Conservation (phyloP, 2,797 vertebrate species). For the Spizella passerina region DNA sequence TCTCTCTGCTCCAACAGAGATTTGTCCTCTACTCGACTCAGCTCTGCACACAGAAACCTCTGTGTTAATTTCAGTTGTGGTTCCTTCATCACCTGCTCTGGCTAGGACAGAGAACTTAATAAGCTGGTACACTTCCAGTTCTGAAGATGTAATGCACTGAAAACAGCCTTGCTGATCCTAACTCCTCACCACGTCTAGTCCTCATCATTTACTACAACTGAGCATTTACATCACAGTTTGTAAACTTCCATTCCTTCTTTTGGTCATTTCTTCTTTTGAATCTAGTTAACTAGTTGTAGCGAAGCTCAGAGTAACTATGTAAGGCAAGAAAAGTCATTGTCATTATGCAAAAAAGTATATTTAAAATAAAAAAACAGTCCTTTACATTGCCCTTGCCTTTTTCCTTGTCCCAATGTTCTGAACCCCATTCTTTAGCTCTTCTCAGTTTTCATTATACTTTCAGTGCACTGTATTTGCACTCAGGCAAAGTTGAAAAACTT, state of each 20-base stretch:
- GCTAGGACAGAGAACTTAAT: background rate
- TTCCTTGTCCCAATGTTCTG: background rate
- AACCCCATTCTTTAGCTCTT: background rate
- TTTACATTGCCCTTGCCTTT: background rate
- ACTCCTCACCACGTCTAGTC: background rate
- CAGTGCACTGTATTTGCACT: background rate
- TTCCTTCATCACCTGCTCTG: background rate
- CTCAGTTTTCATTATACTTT: background rate
- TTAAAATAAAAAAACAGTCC: background rate
- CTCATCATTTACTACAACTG: background rate
- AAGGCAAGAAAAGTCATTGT: background rate
- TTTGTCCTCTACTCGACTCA: background rate
- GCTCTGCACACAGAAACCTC: background rate
- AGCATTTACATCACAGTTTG: background rate
- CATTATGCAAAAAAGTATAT: background rate
- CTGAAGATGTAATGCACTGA: background rate
- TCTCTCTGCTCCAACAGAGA: background rate
- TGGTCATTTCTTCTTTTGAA: background rate
- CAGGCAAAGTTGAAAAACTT: background rate
- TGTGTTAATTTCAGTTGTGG: background rate
- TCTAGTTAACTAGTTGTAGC: background rate
- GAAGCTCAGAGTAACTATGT: background rate
- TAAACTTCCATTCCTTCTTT: background rate
- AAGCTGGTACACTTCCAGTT: background rate
- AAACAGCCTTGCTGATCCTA: background rate